Base-by-base conservation (phyloP, 2,113 vertebrate genomes). In the Bujurquina vittata region DNA sequence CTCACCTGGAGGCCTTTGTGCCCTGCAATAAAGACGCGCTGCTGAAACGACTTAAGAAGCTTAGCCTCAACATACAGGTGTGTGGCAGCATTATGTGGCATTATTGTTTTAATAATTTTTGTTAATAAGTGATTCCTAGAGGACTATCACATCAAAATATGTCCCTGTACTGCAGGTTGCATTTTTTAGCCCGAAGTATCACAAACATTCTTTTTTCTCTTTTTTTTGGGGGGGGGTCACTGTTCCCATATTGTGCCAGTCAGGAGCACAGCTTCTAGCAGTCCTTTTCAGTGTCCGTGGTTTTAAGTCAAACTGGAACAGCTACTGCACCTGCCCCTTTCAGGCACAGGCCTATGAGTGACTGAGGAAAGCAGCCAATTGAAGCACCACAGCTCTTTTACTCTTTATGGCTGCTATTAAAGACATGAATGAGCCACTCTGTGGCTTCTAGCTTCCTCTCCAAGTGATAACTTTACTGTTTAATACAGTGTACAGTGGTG, bases 21-120 rank as follows among this genome's bases (percentile, higher is more conserved):
- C 98, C 98, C 18, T 99, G 98, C 94, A 99, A 97, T 94, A 99
- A 98, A 92, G 98, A 99, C 84, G 97, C 97, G 18, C 94, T 99
- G 91, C 97, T 99, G 79, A 99, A 99, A 92, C 97, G 98, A 55
- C 95, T 99, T n/a, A 99, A 98, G 95, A 99, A 99, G 92, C 92
- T 99, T 40, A 98, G 98, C 88, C 97, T 99, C 92, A 98, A 99
- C 57, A 96, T 99, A 18, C 98, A 99, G 97, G 98, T 99, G 94
- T 84, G 52, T 79, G 40, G 4, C 8, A 57, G 26, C 10, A 11
- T 37, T 10, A 37, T 37, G 9, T 31, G 0, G 29, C 33, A 7
- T 33, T 72, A n/a, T 10, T n/a, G 10, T 52, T 8, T 12, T 3
- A 52, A 52, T 12, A 10, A 72, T 5, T 52, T 72, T 29, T 49